A percentile compares a stretch with the other conserved stretches of the same genome.
These are phyloP conservation scores for Eidolon dupreanum DNA, from an alignment of 2,797 vertebrate genomes.

Conservation along the genomic window DNA sequence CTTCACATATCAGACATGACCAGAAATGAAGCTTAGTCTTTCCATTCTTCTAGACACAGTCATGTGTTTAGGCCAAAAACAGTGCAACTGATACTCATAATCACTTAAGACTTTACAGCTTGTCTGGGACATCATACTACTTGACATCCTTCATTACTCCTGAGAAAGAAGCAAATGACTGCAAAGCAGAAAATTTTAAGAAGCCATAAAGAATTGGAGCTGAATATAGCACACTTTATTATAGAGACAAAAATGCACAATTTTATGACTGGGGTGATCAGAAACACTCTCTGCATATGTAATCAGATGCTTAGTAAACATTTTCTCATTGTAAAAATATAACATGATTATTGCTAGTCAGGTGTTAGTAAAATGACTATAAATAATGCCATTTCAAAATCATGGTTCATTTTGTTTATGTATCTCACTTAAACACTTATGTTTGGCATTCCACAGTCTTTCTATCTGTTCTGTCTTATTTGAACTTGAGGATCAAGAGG, in stretches of 20 bases:
- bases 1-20: background rate
- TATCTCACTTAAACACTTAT: background rate
- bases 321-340: background rate
- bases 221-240: background rate
- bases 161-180: slow-evolving; percentile 3
- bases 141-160: background rate
- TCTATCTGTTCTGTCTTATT: background rate
- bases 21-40: background rate
- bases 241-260: background rate
- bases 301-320: background rate
- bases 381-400: background rate
- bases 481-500: background rate
- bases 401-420: background rate
- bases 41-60: background rate
- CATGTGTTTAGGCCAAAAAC: background rate
- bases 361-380: background rate
- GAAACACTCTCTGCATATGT: background rate
- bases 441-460: background rate
- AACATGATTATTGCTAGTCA: background rate
- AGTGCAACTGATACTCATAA: background rate
- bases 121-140: background rate
- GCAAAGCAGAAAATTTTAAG: background rate
- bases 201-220: background rate
- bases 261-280: background rate
- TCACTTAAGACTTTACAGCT: background rate